Evolutionary conservation across 2,888 invertebrate genomes (phyloP), one percentile per base, ranked within the genome.

Genomic region (Dorcus hopei): DNA sequence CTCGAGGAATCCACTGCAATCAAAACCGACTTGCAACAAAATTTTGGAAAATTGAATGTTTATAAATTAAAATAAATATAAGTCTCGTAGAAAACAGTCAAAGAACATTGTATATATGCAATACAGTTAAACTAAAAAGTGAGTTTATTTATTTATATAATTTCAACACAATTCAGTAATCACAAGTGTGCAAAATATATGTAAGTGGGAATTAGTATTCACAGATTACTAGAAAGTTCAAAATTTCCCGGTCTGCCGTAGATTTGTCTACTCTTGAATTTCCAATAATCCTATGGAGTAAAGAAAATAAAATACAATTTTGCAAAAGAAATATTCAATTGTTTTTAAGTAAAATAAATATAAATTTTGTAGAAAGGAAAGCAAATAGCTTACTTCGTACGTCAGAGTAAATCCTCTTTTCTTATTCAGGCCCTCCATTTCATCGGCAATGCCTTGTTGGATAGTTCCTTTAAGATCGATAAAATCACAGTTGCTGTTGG

Each of bases 401-500:
- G 67, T 67, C 48, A 64, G 53, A 54, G 49, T 42, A 52, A 42
- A n/a, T 48, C 73, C 72, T 9, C 76, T 79, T 63, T 70, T 78
- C 57, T 74, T 79, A 42, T 65, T 67, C 19, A 84, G 70, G 5
- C 74, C 79, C 61, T 82, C 79, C 0, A 89, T 69, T 73, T 90
- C 89, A 2, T 77, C 74, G 0, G 83, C 86, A 45, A 89, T 78
- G 2, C 74, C 72, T 65, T 87, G 84, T 72, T 91, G 91, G 0
- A 78, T 74, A 0, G 89, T 87, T n/a, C 87, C 87, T 33, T 65
- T 70, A 0, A 88, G 83, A 67, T 90, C 85, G 54, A 92, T 85
- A 77, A 87, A 91, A 47, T 85, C 69, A 67, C 90, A 90, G 41
- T 85, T 81, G 14, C 85, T 85, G 52, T 86, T 82, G 0, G 91